phyloP scores from a whole-genome alignment of 2,113 vertebrate species.

The Otolemur garnettii region DNA sequence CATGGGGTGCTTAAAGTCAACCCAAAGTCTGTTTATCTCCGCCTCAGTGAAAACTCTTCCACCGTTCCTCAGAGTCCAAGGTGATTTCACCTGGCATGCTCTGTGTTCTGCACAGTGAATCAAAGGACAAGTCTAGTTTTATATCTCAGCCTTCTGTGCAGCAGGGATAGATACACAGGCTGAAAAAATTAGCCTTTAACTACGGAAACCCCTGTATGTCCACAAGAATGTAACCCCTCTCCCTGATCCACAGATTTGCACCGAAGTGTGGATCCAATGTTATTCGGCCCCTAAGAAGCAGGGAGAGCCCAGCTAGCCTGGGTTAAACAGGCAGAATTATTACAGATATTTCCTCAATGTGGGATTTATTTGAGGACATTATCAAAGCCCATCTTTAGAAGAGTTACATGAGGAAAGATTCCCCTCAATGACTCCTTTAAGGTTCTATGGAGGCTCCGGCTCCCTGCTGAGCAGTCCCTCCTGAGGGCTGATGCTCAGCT shows the following conservation, averaged over 20 bases:
- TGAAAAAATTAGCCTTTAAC: not conserved
- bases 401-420: not conserved
- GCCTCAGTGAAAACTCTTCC: not conserved
- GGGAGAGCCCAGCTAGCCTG: not conserved
- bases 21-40: conserved; percentile 26
- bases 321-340: not conserved
- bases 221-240: not conserved
- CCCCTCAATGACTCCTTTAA: not conserved
- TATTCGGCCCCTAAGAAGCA: not conserved
- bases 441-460: not conserved
- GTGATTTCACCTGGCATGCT: not conserved
- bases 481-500: not conserved
- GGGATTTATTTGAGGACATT: not conserved
- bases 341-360: not conserved
- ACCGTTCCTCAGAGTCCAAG: not conserved
- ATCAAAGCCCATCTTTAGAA: conserved; percentile 28
- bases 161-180: not conserved
- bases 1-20: not conserved
- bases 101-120: not conserved
- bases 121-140: not conserved
- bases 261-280: not conserved
- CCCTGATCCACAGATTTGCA: not conserved
- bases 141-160: not conserved
- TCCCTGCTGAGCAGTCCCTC: conserved; percentile 16
- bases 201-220: not conserved